Evolutionary conservation across 2,797 vertebrate genomes (phyloP), one percentile per base, ranked within the genome.

Genomic region (Loris lydekkerianus): DNA sequence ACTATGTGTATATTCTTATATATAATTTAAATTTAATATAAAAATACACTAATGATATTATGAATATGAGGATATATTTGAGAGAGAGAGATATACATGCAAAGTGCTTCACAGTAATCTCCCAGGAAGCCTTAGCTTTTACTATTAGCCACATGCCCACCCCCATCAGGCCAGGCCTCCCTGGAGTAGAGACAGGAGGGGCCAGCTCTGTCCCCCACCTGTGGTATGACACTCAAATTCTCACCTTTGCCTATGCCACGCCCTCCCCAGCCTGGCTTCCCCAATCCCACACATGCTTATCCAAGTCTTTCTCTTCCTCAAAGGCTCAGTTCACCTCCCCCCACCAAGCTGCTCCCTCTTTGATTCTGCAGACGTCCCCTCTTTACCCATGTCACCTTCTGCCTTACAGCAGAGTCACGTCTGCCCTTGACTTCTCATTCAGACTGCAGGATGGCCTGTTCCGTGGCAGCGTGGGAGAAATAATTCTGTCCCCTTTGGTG

Each of bases 101-200:
- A 75, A 73, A 14, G 53, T 31, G 4, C 67, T 81, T 89, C 17
- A 20, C 3, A 58, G 78, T 53, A 23, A 87, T 34, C 40, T 73
- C 72, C 43, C 31, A 78, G 53, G 53, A 40, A 49, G 29, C 0
- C n/a, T 86, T 6, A 40, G 61, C 73, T 75, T 91, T 72, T 84
- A 31, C 25, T 61, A 0, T 15, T 27, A 63, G 27, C n/a, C 65
- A 15, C 23, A 15, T 5, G 29, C 17, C 7, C 60, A 27, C 2
- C 27, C 18, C 20, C 27, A 21, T 27, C 23, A 83, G 81, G 13
- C 14, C 34, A 4, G 34, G 25, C 21, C 37, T 53, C 58, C 76
- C 40, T 27, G 7, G 2, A 11, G 11, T 10, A 2, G 0, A 60
- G 37, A 56, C 34, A 14, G 10, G 5, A 3, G 0, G 40, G 53